Conservation (phyloP, 2,797 vertebrate genomes). For the Helostoma temminkii region DNA sequence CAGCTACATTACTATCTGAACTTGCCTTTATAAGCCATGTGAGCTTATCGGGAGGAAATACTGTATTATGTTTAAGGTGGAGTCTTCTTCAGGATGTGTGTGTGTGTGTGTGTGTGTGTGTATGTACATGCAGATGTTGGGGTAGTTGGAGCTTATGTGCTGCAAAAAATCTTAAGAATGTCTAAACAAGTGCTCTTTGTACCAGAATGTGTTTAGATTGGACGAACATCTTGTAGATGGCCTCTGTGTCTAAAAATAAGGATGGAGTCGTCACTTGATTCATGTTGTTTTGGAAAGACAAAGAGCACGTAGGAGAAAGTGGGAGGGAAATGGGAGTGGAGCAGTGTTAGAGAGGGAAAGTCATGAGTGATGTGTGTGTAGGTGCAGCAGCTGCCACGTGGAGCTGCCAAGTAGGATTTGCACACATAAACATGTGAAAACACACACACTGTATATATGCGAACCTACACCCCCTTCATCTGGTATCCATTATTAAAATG, state of each 20-base stretch:
- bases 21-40: conserved; percentile 41
- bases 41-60: conserved; percentile 60
- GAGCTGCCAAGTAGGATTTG: conserved; percentile 40
- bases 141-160: conserved; percentile 54
- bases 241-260: conserved; percentile 76
- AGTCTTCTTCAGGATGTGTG: conserved; percentile 31
- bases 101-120: conserved; percentile 10
- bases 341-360: conserved; percentile 31
- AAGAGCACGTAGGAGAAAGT: conserved; percentile 32
- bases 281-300: conserved; percentile 56
- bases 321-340: conserved; percentile 31
- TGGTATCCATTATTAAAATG: conserved; percentile 74
- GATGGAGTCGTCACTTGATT: conserved; percentile 50
- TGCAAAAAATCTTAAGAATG: conserved; percentile 74
- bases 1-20: neutral
- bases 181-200: conserved; percentile 78
- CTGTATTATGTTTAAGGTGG: conserved; percentile 49
- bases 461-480: conserved; percentile 58
- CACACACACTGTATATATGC: conserved; percentile 1
- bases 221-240: conserved; percentile 71
- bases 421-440: conserved; percentile 7
- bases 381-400: conserved; percentile 24
- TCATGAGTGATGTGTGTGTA: conserved; percentile 29
- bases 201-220: conserved; percentile 82
- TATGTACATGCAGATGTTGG: conserved; percentile 46